These are phyloP conservation scores for Momotus momota DNA, from an alignment of 2,797 vertebrate genomes.

Conservation along the genomic window DNA sequence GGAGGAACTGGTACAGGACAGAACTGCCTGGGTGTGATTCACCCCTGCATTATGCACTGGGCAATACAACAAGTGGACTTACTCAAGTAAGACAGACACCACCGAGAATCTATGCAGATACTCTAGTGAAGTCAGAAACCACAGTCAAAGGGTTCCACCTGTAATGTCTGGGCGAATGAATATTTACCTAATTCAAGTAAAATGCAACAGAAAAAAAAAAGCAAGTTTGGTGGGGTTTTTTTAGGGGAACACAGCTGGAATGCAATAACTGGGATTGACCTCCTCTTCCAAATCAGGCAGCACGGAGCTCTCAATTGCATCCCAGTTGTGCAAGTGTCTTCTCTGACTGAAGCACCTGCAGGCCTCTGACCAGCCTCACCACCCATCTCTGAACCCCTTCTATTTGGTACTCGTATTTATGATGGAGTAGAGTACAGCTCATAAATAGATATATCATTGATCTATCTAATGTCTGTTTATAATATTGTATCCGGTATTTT, in stretches of 20 bases:
- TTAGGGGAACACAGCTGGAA: neutral
- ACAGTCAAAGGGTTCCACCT: neutral
- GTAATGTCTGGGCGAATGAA: neutral
- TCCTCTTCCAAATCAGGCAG: neutral
- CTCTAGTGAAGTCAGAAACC: neutral
- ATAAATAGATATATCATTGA: neutral
- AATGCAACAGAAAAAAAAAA: neutral
- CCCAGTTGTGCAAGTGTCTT: neutral
- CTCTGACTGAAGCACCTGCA: neutral
- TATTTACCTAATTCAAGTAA: neutral
- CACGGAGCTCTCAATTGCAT: neutral
- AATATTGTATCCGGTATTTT: neutral
- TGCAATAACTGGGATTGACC: neutral
- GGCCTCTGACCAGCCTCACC: neutral
- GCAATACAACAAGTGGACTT: neutral
- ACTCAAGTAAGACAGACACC: neutral
- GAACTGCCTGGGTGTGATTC: neutral
- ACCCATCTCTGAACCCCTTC: neutral
- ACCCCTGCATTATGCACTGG: neutral
- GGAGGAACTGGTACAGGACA: neutral
- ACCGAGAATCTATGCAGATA: neutral
- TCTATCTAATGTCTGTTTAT: neutral
- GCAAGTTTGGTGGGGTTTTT: accelerated
- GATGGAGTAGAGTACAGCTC: neutral
- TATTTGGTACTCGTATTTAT: neutral